Evolutionary conservation across 1,140 invertebrate genomes (phyloP), one percentile per base, ranked within the genome.

Genomic region (Musca vetustissima): DNA sequence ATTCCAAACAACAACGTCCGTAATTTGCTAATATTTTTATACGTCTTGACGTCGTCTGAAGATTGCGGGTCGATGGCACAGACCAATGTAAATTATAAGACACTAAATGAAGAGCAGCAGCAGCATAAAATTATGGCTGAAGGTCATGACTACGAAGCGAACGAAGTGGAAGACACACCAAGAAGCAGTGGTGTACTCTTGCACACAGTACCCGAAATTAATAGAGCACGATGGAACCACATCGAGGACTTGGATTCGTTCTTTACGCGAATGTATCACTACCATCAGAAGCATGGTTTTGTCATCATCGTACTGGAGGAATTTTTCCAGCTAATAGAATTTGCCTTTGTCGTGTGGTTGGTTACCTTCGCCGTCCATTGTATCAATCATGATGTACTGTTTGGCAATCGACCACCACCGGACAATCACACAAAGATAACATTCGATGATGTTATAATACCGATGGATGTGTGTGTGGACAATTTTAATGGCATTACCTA

Each of bases 241-340:
- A 93, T 98, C 71, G 93, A 96, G 83, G 94, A 99, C 84, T 84
- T 99, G 65, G 97, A 98, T 84, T 93, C 94, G 14, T 98, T 98
- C 84, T 96, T 96, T 82, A 90, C 89, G 61, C 86, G 93, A 76
- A 92, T 98, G 83, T 99, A 99, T 77, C 89, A 92, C 77, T 99
- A 98, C 83, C 97, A 98, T 85, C 94, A 98, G 80, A 91, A 93
- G 75, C 92, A 95, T 82, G 98, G 98, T 7, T 98, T 98, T 79
- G 82, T 87, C 53, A 96, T 96, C 76, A 98, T 99, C 88, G 88
- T 96, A 70, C 78, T 97, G 57, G 90, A 95, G 79, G 93, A 96
- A 82, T 74, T 90, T 67, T 86, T 97, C 65, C 94, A 95, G 80
- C 85, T 99, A 19, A 75, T 93, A 74, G 93, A 97, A 85, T 97